Percentiles rank a stretch among this genome's conserved stretches.
These are phyloP conservation scores for Aleiodes testaceus DNA, from an alignment of 2,888 invertebrate genomes.

Conservation along the genomic window DNA sequence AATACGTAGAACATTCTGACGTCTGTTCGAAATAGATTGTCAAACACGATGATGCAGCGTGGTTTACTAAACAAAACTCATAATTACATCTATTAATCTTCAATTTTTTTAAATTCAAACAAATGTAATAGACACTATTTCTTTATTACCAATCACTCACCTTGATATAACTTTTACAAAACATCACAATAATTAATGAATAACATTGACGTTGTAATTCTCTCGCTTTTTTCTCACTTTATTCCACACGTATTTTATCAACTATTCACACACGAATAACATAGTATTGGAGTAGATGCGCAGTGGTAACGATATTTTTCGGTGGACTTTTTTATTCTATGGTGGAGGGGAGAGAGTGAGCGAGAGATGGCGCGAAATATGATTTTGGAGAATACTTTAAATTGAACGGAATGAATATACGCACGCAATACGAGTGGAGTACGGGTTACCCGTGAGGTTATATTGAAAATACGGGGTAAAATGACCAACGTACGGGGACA, in stretches of 20 bases:
- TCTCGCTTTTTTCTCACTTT: conserved; percentile 47
- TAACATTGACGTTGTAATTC: conserved; percentile 65
- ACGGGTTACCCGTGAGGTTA: no score
- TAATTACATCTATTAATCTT: not conserved
- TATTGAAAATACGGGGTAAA: no score
- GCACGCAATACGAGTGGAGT: no score
- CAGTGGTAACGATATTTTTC: not conserved
- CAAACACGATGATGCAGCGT: conserved; percentile 38
- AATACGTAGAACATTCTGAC: conserved; percentile 44
- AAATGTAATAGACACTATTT: not conserved
- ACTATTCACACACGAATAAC: conserved; percentile 14
- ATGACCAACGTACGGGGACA: no score
- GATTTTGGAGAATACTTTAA: no score
- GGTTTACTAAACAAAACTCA: conserved; percentile 24
- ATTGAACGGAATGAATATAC: no score
- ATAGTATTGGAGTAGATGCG: not conserved
- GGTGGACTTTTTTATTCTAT: not conserved
- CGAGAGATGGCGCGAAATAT: no score
- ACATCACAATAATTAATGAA: conserved; percentile 70
- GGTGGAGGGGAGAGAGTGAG: not conserved
- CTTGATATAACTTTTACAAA: conserved; percentile 70
- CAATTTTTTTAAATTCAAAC: not conserved
- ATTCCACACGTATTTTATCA: conserved; percentile 10
- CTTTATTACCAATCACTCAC: conserved; percentile 57
- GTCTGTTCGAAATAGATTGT: conserved; percentile 44